Percentiles rank a stretch among this genome's conserved stretches.
Evolutionary conservation across 2,113 vertebrate genomes (phyloP).

Genomic region (Cercopithecus mona): DNA sequence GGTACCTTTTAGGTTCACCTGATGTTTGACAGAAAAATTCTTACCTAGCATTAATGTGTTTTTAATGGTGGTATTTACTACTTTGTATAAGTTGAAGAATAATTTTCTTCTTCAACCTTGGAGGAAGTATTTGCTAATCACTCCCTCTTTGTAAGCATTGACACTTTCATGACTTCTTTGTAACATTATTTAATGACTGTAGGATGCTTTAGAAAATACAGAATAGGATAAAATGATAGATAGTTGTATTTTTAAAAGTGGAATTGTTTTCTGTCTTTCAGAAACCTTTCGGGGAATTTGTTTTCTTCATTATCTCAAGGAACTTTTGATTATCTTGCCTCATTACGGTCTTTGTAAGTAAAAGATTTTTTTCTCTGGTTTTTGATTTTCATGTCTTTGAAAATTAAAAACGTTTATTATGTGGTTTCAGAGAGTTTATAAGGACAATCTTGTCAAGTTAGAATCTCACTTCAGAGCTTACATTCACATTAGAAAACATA

Average conservation of each 20-base stretch:
- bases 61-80: not conserved
- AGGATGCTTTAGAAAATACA: not conserved
- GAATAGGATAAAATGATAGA: not conserved
- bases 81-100: not conserved
- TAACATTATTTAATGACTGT: not conserved
- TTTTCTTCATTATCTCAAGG: slow-evolving; percentile 95
- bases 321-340: slow-evolving; percentile 94
- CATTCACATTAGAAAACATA: not conserved
- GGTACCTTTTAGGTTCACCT: not conserved
- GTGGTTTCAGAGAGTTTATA: not conserved
- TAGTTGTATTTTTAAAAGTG: not conserved
- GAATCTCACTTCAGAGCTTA: not conserved
- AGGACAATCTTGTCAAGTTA: not conserved
- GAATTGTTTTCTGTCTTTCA: slow-evolving; percentile 75
- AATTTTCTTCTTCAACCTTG: not conserved
- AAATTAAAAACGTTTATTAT: not conserved
- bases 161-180: not conserved
- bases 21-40: not conserved
- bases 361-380: not conserved
- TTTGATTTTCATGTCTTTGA: not conserved
- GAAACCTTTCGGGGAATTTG: slow-evolving; percentile 96
- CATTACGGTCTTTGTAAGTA: slow-evolving; percentile 95
- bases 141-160: not conserved
- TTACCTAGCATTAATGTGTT: not conserved
- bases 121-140: not conserved